Conservation (phyloP, 35 echinoderm and acorn worm species). For the Strongylocentrotus purpuratus region DNA sequence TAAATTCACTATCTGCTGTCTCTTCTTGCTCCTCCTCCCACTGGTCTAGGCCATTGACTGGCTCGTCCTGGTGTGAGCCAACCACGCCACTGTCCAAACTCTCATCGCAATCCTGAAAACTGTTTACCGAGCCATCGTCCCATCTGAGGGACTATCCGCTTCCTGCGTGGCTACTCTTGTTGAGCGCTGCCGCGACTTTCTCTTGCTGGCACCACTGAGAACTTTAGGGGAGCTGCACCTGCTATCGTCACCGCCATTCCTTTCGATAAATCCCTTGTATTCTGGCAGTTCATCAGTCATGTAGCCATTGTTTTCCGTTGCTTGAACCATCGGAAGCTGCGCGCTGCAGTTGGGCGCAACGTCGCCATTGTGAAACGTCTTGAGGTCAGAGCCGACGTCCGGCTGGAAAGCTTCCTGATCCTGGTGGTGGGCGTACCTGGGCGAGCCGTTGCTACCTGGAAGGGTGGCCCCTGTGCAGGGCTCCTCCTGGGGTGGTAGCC, state of each 20-base stretch:
- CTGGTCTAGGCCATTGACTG: slow-evolving; percentile 25
- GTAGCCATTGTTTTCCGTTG: slow-evolving; percentile 54
- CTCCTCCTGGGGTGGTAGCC: slow-evolving; percentile 34
- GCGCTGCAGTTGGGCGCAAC: slow-evolving; percentile 4
- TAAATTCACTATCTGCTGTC: neutral
- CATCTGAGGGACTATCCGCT: slow-evolving; percentile 24
- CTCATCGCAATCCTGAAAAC: slow-evolving; percentile 46
- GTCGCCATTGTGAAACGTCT: slow-evolving; percentile 31
- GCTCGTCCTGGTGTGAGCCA: slow-evolving; percentile 6
- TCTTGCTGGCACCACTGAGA: slow-evolving; percentile 66
- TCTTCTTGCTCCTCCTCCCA: slow-evolving; percentile 65
- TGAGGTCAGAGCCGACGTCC: neutral
- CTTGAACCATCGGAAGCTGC: slow-evolving; percentile 13
- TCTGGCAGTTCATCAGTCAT: neutral
- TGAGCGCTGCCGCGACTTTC: slow-evolving; percentile 51
- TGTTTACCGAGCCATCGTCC: slow-evolving; percentile 34
- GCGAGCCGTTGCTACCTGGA: slow-evolving; percentile 12
- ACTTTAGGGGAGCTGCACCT: slow-evolving; percentile 60
- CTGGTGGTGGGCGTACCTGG: slow-evolving; percentile 1
- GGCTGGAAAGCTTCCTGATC: slow-evolving; percentile 13
- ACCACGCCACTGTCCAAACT: slow-evolving; percentile 46
- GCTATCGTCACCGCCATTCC: slow-evolving; percentile 25
- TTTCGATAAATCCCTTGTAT: neutral
- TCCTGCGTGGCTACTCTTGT: slow-evolving; percentile 13
- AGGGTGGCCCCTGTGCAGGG: slow-evolving; percentile 34